phyloP scores from a whole-genome alignment of 1,140 invertebrate genomes.

The Brevipalpus yothersi region DNA sequence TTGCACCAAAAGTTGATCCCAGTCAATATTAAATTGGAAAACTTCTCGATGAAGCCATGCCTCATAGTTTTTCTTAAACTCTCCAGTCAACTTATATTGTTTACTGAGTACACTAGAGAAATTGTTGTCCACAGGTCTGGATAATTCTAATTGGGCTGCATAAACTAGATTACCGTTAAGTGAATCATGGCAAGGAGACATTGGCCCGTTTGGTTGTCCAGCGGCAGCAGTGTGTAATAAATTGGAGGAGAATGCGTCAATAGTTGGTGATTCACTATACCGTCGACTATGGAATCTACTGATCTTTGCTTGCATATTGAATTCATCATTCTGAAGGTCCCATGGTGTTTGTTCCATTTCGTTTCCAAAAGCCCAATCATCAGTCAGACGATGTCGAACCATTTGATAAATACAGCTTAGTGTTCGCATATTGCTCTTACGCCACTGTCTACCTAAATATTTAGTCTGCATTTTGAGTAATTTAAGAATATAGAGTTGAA shows the following conservation, averaged over 20 bases:
- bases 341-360: slow-evolving; percentile 87
- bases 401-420: slow-evolving; percentile 98
- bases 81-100: slow-evolving; percentile 51
- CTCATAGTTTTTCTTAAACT: slow-evolving; percentile 90
- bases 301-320: slow-evolving; percentile 66
- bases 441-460: slow-evolving; percentile 93
- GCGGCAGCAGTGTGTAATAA: neutral
- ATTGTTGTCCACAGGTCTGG: slow-evolving; percentile 60
- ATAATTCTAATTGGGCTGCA: slow-evolving; percentile 13
- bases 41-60: slow-evolving; percentile 91
- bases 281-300: slow-evolving; percentile 84
- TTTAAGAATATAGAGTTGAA: slow-evolving; percentile 94
- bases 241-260: neutral
- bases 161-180: neutral
- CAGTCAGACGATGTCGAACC: slow-evolving; percentile 60
- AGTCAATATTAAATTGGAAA: slow-evolving; percentile 44
- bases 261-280: slow-evolving; percentile 30
- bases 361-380: slow-evolving; percentile 99
- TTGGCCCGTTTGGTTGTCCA: neutral
- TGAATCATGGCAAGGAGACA: neutral
- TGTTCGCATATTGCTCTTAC: slow-evolving; percentile 98
- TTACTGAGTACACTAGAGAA: slow-evolving; percentile 51
- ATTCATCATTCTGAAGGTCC: slow-evolving; percentile 98
- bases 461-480: slow-evolving; percentile 98
- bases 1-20: slow-evolving; percentile 28